phyloP scores from a whole-genome alignment of 2,888 invertebrate species.

The Acrobasis repandana region DNA sequence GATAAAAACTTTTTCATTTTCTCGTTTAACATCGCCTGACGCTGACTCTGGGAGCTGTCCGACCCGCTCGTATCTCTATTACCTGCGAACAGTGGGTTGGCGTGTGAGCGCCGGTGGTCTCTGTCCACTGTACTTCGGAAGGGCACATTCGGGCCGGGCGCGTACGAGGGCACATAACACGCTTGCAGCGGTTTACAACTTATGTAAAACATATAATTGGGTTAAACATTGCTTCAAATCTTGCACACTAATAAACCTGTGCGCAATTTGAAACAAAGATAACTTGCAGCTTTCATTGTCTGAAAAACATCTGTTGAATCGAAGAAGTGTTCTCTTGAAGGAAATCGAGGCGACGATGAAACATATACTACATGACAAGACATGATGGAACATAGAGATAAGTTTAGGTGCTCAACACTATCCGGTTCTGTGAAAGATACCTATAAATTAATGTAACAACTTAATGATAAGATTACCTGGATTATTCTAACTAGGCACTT shows the following conservation, averaged over 20 bases:
- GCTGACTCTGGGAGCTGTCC: constrained; percentile 88
- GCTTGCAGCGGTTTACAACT: constrained; percentile 40
- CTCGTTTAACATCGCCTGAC: constrained; percentile 94
- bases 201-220: not conserved
- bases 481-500: constrained; percentile 40
- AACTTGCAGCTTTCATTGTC: constrained; percentile 41
- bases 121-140: constrained; percentile 23
- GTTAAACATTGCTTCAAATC: constrained; percentile 38
- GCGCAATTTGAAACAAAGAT: constrained; percentile 41
- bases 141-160: constrained; percentile 59
- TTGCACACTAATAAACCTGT: constrained; percentile 36
- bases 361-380: constrained; percentile 58
- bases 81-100: constrained; percentile 79
- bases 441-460: constrained; percentile 45
- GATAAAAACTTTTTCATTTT: constrained; percentile 97
- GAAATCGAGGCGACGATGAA: constrained; percentile 40
- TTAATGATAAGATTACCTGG: constrained; percentile 41
- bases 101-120: constrained; percentile 56
- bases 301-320: constrained; percentile 44
- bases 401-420: constrained; percentile 78
- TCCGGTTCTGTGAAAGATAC: constrained; percentile 59
- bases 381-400: constrained; percentile 65
- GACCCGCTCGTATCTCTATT: constrained; percentile 85
- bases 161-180: constrained; percentile 50
- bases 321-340: constrained; percentile 25